Conservation (phyloP, 2,113 vertebrate genomes). For the Eolophus roseicapilla region DNA sequence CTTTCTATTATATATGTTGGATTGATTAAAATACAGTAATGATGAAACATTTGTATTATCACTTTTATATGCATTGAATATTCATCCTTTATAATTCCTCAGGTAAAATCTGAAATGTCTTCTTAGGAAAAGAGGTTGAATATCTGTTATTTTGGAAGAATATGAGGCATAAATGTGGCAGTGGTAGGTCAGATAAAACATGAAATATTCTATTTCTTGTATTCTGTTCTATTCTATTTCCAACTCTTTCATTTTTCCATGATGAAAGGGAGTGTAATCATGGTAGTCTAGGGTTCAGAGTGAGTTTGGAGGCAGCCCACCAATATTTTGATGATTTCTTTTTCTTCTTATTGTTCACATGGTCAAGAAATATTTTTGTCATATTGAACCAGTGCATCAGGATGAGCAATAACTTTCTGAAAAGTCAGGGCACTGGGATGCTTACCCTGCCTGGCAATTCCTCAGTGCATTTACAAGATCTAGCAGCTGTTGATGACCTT, state of each 20-base stretch:
- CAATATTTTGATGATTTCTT: not conserved
- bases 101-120: not conserved
- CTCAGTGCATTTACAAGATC: fast-evolving
- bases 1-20: not conserved
- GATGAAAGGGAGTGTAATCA: not conserved
- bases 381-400: not conserved
- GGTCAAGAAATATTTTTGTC: not conserved
- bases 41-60: not conserved
- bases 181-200: not conserved
- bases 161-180: not conserved
- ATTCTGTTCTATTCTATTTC: not conserved
- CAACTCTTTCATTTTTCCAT: not conserved
- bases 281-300: not conserved
- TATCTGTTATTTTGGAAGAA: not conserved
- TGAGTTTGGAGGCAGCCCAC: not conserved
- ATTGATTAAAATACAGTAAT: not conserved
- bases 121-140: not conserved
- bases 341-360: not conserved
- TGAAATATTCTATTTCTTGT: not conserved
- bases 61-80: not conserved
- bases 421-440: not conserved
- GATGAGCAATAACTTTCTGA: not conserved
- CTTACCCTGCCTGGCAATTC: not conserved
- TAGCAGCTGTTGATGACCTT: not conserved
- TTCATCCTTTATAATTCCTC: not conserved